Percentiles rank a stretch among this genome's conserved stretches.
Evolutionary conservation across 2,113 vertebrate species (phyloP).

Genomic region (Mormyrus iriodes): DNA sequence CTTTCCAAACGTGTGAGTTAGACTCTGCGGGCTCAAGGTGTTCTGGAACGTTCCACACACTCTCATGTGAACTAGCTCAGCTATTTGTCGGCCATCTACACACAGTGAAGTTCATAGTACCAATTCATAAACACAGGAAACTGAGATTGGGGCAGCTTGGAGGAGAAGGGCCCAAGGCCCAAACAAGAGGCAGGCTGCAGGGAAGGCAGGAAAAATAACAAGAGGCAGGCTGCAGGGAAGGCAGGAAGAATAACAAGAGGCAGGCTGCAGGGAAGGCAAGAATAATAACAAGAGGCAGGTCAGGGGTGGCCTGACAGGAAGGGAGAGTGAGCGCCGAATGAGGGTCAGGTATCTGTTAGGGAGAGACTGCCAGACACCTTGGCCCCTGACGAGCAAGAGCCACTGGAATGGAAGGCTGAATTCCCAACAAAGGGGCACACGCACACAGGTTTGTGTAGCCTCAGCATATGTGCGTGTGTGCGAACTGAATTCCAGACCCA

Average conservation of each 20-base stretch:
- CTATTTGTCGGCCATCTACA: background rate
- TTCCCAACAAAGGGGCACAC: background rate
- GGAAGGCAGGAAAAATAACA: background rate
- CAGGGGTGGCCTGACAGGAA: background rate
- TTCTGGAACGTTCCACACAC: background rate
- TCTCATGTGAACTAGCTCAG: background rate
- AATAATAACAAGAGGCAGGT: slow-evolving; percentile 3
- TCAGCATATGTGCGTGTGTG: background rate
- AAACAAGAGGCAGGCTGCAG: background rate
- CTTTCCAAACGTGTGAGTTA: background rate
- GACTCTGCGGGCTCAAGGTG: background rate
- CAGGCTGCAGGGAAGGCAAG: too few species aligned
- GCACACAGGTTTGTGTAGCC: background rate
- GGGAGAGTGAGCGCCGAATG: background rate
- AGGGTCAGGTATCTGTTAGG: background rate
- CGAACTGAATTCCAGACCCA: background rate
- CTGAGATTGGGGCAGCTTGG: slow-evolving; percentile 33
- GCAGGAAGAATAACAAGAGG: background rate
- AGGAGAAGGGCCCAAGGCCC: background rate
- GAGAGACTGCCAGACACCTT: background rate
- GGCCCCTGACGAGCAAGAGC: background rate
- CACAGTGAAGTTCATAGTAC: background rate
- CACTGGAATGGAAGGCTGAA: background rate
- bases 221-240: background rate
- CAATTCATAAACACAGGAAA: background rate